Evolutionary conservation across 2,113 vertebrate genomes (phyloP), one percentile per base, ranked within the genome.

Genomic region (Sporophila hypoxantha): DNA sequence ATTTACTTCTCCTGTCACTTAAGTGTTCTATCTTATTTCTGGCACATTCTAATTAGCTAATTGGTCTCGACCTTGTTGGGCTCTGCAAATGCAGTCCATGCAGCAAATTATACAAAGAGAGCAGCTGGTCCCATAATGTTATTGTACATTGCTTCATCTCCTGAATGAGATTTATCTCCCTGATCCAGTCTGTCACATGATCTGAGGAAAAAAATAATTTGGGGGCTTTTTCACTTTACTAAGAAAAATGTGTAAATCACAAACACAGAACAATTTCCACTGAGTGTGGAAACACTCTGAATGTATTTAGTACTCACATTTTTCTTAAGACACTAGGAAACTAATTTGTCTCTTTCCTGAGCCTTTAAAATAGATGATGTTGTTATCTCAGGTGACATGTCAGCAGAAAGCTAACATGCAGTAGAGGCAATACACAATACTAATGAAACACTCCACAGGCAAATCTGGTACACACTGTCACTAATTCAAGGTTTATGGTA

Each of bases 401-500:
- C 88, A 87, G 94, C 67, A 92, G 86, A 96, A 95, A 94, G 85
- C 87, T 85, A 94, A 81, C 93, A 76, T 36, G 88, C 93, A 91
- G 88, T 73, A 81, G 34, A 94, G 49, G 69, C 41, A 83, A 52
- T 80, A 69, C 76, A 95, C 77, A 96, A 96, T 88, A 92, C 88
- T 91, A 94, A 88, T 85, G 70, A 92, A 95, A 95, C 74, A 77
- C 87, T 93, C 86, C 78, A 90, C 86, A 93, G 91, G 80, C 64
- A 92, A 97, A 94, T 87, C 95, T 93, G 47, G 69, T 87, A 78
- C 56, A 76, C 79, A 81, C 71, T 87, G 92, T 79, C 92, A 91
- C 85, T 97, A 96, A 97, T 95, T 96, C 93, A 85, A 73, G 94
- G 88, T 95, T 95, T 85, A 94, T 86, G 93, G 90, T 46, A 66